phyloP scores from a whole-genome alignment of 2,797 vertebrate species.

The Pipistrellus nathusii region DNA sequence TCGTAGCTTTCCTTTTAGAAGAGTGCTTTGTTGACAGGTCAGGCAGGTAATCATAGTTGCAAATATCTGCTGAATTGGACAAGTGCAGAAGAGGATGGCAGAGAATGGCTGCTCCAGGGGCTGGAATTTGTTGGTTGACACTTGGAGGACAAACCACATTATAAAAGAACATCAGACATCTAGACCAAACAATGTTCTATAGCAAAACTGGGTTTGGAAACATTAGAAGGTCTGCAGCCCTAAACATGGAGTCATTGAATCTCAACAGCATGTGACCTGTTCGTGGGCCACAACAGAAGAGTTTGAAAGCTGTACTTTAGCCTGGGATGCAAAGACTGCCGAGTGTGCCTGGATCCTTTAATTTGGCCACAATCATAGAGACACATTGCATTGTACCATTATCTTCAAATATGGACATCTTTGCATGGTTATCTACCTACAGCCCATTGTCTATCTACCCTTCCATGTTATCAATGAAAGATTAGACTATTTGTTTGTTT shows the following conservation, averaged over 20 bases:
- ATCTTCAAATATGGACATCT: neutral
- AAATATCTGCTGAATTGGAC: conserved; percentile 27
- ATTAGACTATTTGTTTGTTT: neutral
- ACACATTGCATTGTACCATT: neutral
- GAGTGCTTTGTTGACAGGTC: conserved; percentile 8
- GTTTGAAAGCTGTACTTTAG: neutral
- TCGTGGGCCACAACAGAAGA: neutral
- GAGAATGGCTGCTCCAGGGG: neutral
- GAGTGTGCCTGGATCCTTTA: neutral
- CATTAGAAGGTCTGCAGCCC: neutral
- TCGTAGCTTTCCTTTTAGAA: conserved; percentile 34
- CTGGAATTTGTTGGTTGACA: conserved; percentile 11
- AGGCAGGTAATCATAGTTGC: neutral
- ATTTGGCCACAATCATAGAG: neutral
- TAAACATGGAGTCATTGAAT: neutral
- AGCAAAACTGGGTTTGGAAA: neutral
- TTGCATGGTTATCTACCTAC: neutral
- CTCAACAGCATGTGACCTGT: neutral
- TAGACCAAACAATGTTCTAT: neutral
- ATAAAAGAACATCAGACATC: neutral
- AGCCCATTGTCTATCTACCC: neutral
- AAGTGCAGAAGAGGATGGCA: neutral
- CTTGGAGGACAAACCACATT: neutral
- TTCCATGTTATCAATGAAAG: neutral
- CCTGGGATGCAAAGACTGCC: neutral